Base-by-base conservation (phyloP, 2,888 invertebrate genomes). In the Xylota segnis region DNA sequence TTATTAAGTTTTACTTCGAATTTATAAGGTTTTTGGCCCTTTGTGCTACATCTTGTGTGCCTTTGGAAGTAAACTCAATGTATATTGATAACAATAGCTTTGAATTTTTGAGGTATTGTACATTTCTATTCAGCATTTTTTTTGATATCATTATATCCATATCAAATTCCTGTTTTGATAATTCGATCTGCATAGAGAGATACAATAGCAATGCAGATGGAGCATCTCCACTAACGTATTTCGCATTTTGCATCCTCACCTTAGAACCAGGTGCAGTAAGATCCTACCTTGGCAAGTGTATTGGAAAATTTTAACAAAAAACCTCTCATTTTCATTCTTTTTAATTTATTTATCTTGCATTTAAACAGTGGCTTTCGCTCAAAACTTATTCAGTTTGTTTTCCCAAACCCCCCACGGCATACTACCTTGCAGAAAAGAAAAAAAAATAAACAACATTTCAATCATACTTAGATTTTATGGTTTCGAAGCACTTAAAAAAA, bases 401-500 rank as follows among this genome's bases (percentile, higher is more conserved):
- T 9, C 27, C 16, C 16, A 16, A 56, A 34, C n/a, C 56, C 37
- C 50, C 9, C 50, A 50, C 18, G 52, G 34, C 43, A 23, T 7
- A 58, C 14, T 58, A 23, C 65, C 66, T 59, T 77, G 63, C 45
- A 47, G 9, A 45, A 47, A 65, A 58, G 61, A 16, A 37, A 81
- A 59, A 58, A 7, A 65, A 63, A 68, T 63, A 3, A 75, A 79
- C 66, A 66, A 71, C 76, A 82, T 82, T 82, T 77, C 71, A 82
- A 86, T 68, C 63, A 76, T 76, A 82, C 54, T 76, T 82, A 86
- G 82, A 61, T 77, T 77, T 87, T 87, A 87, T 87, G 87, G 87
- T 87, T 87, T 87, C 87, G 77, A 87, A 87, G 87, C 82, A 87
- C 86, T 63, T 79, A 68, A 56, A 50, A 74, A 70, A 65, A 56